These are phyloP conservation scores for Botia almorhae DNA, from an alignment of 2,797 vertebrate species.

Conservation along the genomic window DNA sequence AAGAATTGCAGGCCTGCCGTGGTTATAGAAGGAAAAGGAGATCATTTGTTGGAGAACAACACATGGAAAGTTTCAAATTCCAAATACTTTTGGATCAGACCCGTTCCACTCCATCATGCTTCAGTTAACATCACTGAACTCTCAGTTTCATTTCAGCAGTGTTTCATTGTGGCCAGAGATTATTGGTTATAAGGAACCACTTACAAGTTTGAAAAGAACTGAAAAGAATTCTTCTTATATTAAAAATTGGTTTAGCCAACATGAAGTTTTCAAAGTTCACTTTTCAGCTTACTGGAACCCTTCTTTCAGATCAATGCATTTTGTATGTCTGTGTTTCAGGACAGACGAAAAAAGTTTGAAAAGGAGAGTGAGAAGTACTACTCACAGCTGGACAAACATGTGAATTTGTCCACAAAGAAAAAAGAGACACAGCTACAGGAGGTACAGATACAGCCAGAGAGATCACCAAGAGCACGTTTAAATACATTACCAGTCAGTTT, in stretches of 20 bases:
- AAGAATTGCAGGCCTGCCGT: background rate
- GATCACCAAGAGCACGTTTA: background rate
- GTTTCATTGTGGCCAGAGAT: conserved; percentile 3
- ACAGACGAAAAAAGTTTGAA: conserved; percentile 96
- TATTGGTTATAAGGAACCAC: conserved; percentile 19
- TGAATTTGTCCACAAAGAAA: conserved; percentile 94
- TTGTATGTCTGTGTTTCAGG: conserved; percentile 60
- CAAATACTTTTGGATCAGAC: conserved; percentile 17
- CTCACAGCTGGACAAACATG: conserved; percentile 92
- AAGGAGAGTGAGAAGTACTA: conserved; percentile 97
- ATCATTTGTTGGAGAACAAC: conserved; percentile 4
- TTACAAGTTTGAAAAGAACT: conserved; percentile 10
- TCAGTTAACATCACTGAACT: conserved; percentile 22
- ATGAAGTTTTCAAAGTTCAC: background rate
- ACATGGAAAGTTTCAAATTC: conserved; percentile 41
- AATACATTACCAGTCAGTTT: background rate
- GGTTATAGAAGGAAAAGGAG: background rate
- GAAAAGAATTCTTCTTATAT: background rate
- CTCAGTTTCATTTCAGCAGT: background rate
- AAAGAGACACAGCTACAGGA: conserved; percentile 95
- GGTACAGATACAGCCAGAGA: conserved; percentile 68
- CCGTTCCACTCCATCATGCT: conserved; percentile 4
- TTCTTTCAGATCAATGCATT: background rate
- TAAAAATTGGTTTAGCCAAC: background rate
- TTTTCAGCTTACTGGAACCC: background rate